Evolutionary conservation across 2,888 invertebrate species (phyloP), one percentile per base, ranked within the genome.

Genomic region (Neelides folsomi): DNA sequence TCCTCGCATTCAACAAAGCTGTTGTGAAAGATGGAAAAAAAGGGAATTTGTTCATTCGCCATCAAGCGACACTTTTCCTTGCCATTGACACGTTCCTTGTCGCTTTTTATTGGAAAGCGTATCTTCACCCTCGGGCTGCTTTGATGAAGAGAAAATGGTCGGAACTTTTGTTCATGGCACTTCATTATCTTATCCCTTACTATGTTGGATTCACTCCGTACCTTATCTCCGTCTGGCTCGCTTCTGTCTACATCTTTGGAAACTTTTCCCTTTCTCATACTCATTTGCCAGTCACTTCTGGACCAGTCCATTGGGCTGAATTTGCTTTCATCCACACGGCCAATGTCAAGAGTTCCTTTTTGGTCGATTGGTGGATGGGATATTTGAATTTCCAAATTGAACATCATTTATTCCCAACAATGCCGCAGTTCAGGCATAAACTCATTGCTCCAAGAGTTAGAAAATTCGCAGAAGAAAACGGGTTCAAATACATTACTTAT

Each of bases 211-310:
- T 61, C 38, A 13, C 49, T 18, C 54, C 57, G 27, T 64, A 61
- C 49, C 49, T 63, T 9, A 47, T 60, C 8, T 49, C 58, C 46
- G 57, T 60, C 10, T 64, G 64, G 64, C 51, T 63, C n/a, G 64
- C 57, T 1, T 57, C 56, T 7, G 55, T 63, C 8, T 64, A 64
- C 56, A 63, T 62, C 20, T 62, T 64, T 50, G 63, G 64, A 16
- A 63, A 64, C 54, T 62, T 64, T 49, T 53, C 59, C 13, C 49
- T 64, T 10, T 59, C 59, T 9, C 64, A 64, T 44, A 64, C 62
- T 18, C 63, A 64, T 41, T 47, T 64, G 3, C 57, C 59, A 0
- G 57, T 59, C 2, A 57, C 59, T 1, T 16, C 43, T 19, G 53
- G 52, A 5, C 55, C 51, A 5, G 39, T 53, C 1, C 59, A 59